Conservation (phyloP, 2,888 invertebrate species). For the Xanthia icteritia region DNA sequence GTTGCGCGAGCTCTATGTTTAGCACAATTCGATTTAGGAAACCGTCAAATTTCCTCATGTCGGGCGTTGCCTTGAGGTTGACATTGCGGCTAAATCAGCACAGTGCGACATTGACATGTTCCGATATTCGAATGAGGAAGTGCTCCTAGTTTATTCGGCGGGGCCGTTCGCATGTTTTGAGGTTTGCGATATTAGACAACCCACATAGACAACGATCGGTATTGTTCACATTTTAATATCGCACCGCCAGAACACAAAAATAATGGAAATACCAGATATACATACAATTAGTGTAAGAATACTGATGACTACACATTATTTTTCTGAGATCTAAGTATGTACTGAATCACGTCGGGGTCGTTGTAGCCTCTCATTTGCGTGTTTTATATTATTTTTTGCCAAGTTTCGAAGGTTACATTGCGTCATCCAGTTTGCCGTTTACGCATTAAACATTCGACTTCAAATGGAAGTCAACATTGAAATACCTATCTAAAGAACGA, state of each 20-base stretch:
- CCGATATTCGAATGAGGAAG: slow-evolving; percentile 87
- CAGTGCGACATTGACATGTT: slow-evolving; percentile 86
- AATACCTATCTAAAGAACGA: not conserved
- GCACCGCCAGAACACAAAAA: slow-evolving; percentile 53
- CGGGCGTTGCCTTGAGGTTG: slow-evolving; percentile 81
- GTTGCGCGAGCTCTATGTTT: slow-evolving; percentile 67
- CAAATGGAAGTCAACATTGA: slow-evolving; percentile 32
- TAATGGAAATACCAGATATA: slow-evolving; percentile 39
- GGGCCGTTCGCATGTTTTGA: slow-evolving; percentile 69
- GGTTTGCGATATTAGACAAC: slow-evolving; percentile 51
- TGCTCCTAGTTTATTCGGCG: slow-evolving; percentile 75
- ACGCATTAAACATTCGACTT: slow-evolving; percentile 53
- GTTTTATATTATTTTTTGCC: slow-evolving; percentile 75
- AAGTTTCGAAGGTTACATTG: slow-evolving; percentile 78
- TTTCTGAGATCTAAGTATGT: slow-evolving; percentile 70
- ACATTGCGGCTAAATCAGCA: slow-evolving; percentile 87
- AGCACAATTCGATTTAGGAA: slow-evolving; percentile 70
- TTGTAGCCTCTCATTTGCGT: slow-evolving; percentile 75
- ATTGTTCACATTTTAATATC: slow-evolving; percentile 47
- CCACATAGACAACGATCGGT: slow-evolving; percentile 38
- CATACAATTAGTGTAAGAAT: slow-evolving; percentile 55
- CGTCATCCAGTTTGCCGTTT: slow-evolving; percentile 73
- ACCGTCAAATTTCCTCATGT: slow-evolving; percentile 78
- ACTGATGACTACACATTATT: slow-evolving; percentile 64
- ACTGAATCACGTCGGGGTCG: slow-evolving; percentile 77